Evolutionary conservation across 92 coral and sea anemone species (phyloP), one percentile per base, ranked within the genome.

Genomic region (Porites evermanni): DNA sequence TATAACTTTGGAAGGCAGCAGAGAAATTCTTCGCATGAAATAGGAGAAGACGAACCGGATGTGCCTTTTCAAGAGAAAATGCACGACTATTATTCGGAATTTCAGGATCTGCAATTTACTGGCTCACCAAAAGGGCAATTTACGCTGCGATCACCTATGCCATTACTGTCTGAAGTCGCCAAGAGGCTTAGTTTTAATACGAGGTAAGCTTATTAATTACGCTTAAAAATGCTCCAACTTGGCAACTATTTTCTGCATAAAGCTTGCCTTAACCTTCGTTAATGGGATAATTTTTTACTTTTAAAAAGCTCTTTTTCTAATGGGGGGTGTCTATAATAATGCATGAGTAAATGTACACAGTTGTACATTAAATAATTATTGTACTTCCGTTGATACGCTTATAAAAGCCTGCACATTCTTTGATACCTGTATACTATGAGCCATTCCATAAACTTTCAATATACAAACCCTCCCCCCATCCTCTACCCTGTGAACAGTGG

Each of bases 21-120:
- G 21, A 32, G 51, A 13, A 56, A 77, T 4, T 61, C 21, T 74
- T 73, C 53, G 26, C n/a, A 2, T 7, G 63, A 14, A 18, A 24
- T 16, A 67, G 52, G 23, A 9, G 54, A 64, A 53, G 72, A 8
- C 18, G 74, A 74, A 63, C 52, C 79, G 7, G 65, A 83, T 73
- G 56, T 50, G 65, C 64, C 61, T 16, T 50, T 38, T 47, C 79
- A 74, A 19, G 87, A 83, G 51, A 70, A 81, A 70, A 7, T 71
- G n/a, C 67, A 47, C 32, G 19, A 44, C 12, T 7, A 59, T 81
- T 44, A 29, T 32, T 24, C 70, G 8, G 83, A 67, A 50, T 70
- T 24, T 85, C 76, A 66, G 78, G 88, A 85, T 60, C 51, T 68
- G 67, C 77, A 67, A 32, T 85, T 85, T n/a, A 85, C 88, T 24